A percentile compares a stretch with the other conserved stretches of the same genome.
phyloP scores from a whole-genome alignment of 2,888 invertebrate species.

The Metopia argyrocephala region DNA sequence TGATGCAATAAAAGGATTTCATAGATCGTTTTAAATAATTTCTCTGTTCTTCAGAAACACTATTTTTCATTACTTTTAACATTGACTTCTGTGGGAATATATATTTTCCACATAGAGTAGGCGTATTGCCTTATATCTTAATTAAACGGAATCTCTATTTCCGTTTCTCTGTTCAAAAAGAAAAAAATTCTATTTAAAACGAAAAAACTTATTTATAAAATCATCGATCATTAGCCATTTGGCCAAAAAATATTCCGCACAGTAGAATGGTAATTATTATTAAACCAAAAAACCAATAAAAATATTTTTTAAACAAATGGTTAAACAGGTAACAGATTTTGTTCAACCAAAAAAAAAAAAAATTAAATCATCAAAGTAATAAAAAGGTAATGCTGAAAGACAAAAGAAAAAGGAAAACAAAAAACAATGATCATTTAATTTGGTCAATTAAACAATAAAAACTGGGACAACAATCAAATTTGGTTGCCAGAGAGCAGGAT shows the following conservation, averaged over 20 bases:
- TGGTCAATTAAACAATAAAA: conserved; percentile 44
- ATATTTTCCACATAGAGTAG: too few species aligned
- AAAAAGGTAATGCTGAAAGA: too few species aligned
- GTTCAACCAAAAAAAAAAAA: background rate
- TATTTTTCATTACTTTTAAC: background rate
- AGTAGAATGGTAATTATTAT: background rate
- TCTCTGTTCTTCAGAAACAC: too few species aligned
- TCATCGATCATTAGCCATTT: conserved; percentile 42
- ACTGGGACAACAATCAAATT: conserved; percentile 29
- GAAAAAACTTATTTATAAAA: background rate
- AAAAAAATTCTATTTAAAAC: background rate
- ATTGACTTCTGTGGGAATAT: conserved; percentile 13
- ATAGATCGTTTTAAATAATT: too few species aligned
- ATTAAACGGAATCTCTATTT: conserved; percentile 26
- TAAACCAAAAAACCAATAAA: conserved; percentile 3
- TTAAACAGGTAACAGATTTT: conserved; percentile 19
- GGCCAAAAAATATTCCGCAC: conserved; percentile 9
- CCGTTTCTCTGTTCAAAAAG: background rate
- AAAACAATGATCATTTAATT: conserved; percentile 19
- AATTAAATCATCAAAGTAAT: conserved; percentile 51
- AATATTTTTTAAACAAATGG: background rate
- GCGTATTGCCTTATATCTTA: background rate
- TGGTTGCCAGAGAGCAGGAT: background rate
- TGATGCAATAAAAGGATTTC: too few species aligned
- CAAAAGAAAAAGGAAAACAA: too few species aligned